A percentile compares a stretch with the other conserved stretches of the same genome.
phyloP scores from a whole-genome alignment of 2,888 invertebrate genomes.

The Prosapia bicincta region DNA sequence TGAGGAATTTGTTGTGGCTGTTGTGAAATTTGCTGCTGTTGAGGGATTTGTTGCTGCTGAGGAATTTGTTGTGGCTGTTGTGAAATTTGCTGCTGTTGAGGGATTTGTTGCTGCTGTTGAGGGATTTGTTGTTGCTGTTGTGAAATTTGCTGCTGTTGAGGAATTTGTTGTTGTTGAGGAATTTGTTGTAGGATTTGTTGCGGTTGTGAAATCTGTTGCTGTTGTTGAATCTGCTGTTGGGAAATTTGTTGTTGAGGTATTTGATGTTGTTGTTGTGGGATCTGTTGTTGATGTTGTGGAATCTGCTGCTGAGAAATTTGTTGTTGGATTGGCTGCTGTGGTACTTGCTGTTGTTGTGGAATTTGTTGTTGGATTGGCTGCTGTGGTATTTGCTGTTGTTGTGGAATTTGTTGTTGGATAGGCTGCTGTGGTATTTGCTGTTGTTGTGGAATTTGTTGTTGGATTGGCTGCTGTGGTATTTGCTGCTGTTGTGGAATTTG shows the following conservation, averaged over 20 bases:
- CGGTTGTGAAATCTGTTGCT: no score
- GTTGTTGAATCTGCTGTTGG: conserved; percentile 36
- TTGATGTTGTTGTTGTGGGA: conserved; percentile 37
- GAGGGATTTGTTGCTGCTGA: conserved; percentile 40
- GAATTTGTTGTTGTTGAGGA: conserved; percentile 42
- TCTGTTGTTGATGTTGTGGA: conserved; percentile 36
- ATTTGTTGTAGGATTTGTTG: no score
- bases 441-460: conserved; percentile 45
- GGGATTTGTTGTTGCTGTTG: conserved; percentile 34
- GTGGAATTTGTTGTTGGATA: no score
- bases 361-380: conserved; percentile 19
- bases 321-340: no score
- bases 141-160: conserved; percentile 37
- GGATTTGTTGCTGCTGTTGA: conserved; percentile 37
- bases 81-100: conserved; percentile 34
- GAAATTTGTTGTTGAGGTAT: no score
- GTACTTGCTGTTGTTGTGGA: background rate
- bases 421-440: conserved; percentile 26
- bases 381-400: conserved; percentile 33
- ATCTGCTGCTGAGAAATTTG: conserved; percentile 36
- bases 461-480: conserved; percentile 49
- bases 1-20: conserved; percentile 24
- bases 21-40: conserved; percentile 24
- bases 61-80: conserved; percentile 46
- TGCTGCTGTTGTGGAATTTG: conserved; percentile 45